These are phyloP conservation scores for Neoascia interrupta DNA, from an alignment of 2,888 invertebrate genomes.

Conservation along the genomic window DNA sequence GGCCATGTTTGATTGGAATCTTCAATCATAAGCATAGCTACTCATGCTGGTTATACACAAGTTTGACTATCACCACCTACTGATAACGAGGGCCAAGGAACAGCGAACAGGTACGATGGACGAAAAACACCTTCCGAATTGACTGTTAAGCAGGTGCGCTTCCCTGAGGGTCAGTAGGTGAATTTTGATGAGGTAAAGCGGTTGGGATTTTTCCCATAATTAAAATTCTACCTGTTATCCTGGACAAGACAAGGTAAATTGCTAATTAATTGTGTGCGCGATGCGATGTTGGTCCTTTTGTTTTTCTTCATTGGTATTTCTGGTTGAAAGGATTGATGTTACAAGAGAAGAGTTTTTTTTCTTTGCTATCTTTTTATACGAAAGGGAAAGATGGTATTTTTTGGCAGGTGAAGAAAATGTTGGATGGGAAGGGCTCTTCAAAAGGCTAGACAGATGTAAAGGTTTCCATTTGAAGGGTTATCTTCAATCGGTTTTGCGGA, in stretches of 20 bases:
- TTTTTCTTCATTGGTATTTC: slow-evolving; percentile 13
- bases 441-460: slow-evolving; percentile 11
- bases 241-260: slow-evolving; percentile 59
- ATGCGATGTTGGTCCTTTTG: slow-evolving; percentile 6
- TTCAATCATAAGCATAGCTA: slow-evolving; percentile 65
- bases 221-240: slow-evolving; percentile 61
- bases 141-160: slow-evolving; percentile 55
- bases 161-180: slow-evolving; percentile 32
- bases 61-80: background rate
- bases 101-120: slow-evolving; percentile 8
- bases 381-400: background rate
- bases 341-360: slow-evolving; percentile 13
- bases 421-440: background rate
- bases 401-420: slow-evolving; percentile 6
- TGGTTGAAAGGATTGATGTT: slow-evolving; percentile 51
- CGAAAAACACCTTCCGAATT: slow-evolving; percentile 21
- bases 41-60: slow-evolving; percentile 52
- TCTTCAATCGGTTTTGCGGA: background rate
- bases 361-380: background rate
- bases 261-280: slow-evolving; percentile 60
- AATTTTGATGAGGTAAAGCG: slow-evolving; percentile 60
- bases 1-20: slow-evolving; percentile 61
- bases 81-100: slow-evolving; percentile 28
- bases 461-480: background rate
- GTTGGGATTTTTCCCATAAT: slow-evolving; percentile 61